Evolutionary conservation across 1,140 invertebrate genomes (phyloP).

Genomic region (Aphis craccivora): DNA sequence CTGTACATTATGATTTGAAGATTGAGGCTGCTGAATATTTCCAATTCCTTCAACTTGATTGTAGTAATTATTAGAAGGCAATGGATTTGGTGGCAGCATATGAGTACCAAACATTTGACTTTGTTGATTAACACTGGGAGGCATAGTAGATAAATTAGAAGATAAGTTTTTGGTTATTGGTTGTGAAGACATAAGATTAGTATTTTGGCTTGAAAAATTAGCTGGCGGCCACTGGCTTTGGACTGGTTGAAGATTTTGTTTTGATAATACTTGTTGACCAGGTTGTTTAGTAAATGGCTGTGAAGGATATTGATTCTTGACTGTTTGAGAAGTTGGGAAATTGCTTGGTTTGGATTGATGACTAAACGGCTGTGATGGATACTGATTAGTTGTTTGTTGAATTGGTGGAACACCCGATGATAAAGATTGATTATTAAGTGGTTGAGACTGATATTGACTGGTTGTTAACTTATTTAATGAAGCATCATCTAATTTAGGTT

Average conservation of each 20-base stretch:
- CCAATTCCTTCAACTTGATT: conserved; percentile 37
- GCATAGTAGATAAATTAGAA: neutral
- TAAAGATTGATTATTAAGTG: neutral
- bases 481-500: neutral
- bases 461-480: neutral
- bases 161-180: neutral
- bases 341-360: conserved; percentile 24
- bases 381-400: conserved; percentile 19
- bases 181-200: neutral
- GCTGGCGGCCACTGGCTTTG: conserved; percentile 10
- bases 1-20: neutral
- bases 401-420: neutral
- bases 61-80: conserved; percentile 12
- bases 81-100: conserved; percentile 6
- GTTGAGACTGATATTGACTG: neutral
- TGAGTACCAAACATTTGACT: neutral
- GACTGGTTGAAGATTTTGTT: neutral
- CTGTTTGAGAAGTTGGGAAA: neutral
- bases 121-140: conserved; percentile 21
- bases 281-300: conserved; percentile 20
- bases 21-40: conserved; percentile 3
- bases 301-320: conserved; percentile 23
- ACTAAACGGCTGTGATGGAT: neutral
- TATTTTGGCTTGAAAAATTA: conserved; percentile 12
- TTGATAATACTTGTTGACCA: neutral